Conservation (phyloP, 2,113 vertebrate species). For the Pyxicephalus adspersus region DNA sequence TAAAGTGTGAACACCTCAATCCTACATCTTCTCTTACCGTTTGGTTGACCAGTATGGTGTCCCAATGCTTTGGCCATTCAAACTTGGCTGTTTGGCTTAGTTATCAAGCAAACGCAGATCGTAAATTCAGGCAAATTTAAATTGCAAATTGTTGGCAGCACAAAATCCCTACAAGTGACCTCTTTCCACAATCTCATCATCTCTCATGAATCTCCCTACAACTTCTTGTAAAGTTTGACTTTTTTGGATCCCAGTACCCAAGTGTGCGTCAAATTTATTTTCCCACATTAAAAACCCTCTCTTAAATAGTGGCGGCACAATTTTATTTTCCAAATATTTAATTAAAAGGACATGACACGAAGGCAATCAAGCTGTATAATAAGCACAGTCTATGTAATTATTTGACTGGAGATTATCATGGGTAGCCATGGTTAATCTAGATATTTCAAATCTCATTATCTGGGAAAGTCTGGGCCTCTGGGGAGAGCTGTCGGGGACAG, state of each 20-base stretch:
- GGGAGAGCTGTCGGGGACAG: neutral
- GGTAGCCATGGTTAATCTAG: conserved; percentile 31
- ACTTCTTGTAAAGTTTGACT: neutral
- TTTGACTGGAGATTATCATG: conserved; percentile 20
- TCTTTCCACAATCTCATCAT: neutral
- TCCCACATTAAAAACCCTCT: neutral
- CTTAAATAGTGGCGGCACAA: conserved; percentile 2
- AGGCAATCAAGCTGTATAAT: conserved; percentile 4
- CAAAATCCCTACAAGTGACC: neutral
- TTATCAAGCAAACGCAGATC: no score
- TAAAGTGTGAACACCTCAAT: no score
- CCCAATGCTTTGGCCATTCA: no score
- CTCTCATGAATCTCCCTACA: neutral
- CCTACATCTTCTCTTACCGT: no score
- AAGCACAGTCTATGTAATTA: conserved; percentile 32
- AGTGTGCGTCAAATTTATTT: neutral
- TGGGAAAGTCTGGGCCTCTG: neutral
- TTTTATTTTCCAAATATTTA: conserved; percentile 41
- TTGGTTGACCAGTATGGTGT: no score
- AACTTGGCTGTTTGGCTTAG: no score
- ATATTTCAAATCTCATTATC: conserved; percentile 44
- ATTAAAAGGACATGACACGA: conserved; percentile 26
- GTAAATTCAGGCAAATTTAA: neutral
- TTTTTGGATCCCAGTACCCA: neutral
- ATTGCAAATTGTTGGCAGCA: neutral